Base-by-base conservation (phyloP, 2,113 vertebrate species). In the Seriola quinqueradiata region DNA sequence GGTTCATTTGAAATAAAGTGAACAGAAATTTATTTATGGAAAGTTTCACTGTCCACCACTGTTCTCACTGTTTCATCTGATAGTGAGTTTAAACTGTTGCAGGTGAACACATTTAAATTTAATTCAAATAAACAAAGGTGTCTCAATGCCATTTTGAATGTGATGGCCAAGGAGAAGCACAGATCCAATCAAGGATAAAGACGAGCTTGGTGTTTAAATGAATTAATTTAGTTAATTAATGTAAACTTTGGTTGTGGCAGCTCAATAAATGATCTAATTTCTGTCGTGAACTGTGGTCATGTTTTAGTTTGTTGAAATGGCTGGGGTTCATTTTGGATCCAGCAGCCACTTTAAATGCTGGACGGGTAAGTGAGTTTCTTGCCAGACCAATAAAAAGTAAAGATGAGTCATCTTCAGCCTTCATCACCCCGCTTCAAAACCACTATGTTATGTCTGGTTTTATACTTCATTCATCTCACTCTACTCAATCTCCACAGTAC, bases 371-470 rank as follows among this genome's bases (percentile, higher is more conserved):
- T 21, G 25, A 28, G 25, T 66, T 44, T 72, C 46, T 67, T 67
- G 10, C 16, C 21, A 60, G 25, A 42, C 14, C 52, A 66, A 54
- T 79, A 42, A 64, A 10, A 21, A 74, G 71, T 48, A 40, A 81
- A 50, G 23, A 64, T 64, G 50, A 73, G 23, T 74, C 5, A 74
- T 60, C 23, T 58, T 57, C 12, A 25, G 55, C 42, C 34, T n/a
- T 57, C 46, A 48, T 50, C 9, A 32, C 19, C 0, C 13, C 50
- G 8, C 9, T 38, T 28, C 50, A 32, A 38, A 32, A 59, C 42
- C 42, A 34, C 44, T 19, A 17, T 58, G 38, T 69, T 82, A 14
- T 40, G 17, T 40, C 19, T 25, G 40, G 19, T n/a, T 21, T 52
- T 21, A 50, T 19, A 1, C 19, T 32, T 34, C 13, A 28, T 32